A percentile compares a stretch with the other conserved stretches of the same genome.
Evolutionary conservation across 2,888 invertebrate species (phyloP).

Genomic region (Euclidia mi): DNA sequence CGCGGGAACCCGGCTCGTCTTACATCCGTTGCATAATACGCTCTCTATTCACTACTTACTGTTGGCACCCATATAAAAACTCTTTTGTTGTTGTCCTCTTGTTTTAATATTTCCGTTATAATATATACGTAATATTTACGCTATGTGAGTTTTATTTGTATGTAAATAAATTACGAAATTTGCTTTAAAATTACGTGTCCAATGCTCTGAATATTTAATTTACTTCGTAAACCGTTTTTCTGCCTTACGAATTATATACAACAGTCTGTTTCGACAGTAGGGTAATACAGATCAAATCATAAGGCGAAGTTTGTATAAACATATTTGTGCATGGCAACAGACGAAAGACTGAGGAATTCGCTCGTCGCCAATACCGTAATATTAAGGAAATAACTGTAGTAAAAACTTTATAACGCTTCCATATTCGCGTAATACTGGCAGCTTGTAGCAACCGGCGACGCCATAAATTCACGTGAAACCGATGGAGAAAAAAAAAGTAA

Average conservation of each 20-base stretch:
- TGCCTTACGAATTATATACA: too few species aligned
- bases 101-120: slow-evolving; percentile 44
- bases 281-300: slow-evolving; percentile 10
- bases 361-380: slow-evolving; percentile 25
- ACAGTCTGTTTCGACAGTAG: not conserved
- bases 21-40: slow-evolving; percentile 66
- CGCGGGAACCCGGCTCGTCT: slow-evolving; percentile 63
- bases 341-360: slow-evolving; percentile 24
- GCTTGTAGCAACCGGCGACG: slow-evolving; percentile 57
- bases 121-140: slow-evolving; percentile 33
- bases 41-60: slow-evolving; percentile 42
- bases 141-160: slow-evolving; percentile 25
- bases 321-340: slow-evolving; percentile 18
- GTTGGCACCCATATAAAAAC: slow-evolving; percentile 37
- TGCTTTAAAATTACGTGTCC: too few species aligned
- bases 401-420: slow-evolving; percentile 35
- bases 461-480: slow-evolving; percentile 58
- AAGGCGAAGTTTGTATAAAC: not conserved
- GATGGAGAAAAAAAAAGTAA: slow-evolving; percentile 49
- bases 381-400: slow-evolving; percentile 21
- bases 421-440: slow-evolving; percentile 70
- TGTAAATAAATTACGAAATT: slow-evolving; percentile 25
- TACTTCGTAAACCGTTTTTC: too few species aligned
- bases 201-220: slow-evolving; percentile 2
- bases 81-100: slow-evolving; percentile 48